phyloP scores from a whole-genome alignment of 53 echinoderm and acorn worm species.

The Luidia sarsii region DNA sequence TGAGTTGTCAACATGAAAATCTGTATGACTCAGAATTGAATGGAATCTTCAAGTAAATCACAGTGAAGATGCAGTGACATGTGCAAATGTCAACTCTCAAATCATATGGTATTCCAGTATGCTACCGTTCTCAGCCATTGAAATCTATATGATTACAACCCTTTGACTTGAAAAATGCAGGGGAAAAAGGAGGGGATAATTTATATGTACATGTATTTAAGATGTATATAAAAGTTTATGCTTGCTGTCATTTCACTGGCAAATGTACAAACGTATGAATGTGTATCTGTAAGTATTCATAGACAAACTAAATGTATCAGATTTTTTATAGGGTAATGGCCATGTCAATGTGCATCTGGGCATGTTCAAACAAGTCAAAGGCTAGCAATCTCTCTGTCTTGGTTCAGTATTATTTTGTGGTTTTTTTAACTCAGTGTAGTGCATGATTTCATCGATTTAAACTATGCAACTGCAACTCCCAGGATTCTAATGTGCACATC shows the following conservation, averaged over 20 bases:
- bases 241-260: slow-evolving; percentile 9
- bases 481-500: too few species aligned
- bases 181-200: slow-evolving; percentile 18
- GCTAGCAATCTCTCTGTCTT: too few species aligned
- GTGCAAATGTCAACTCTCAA: too few species aligned
- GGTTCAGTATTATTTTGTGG: too few species aligned
- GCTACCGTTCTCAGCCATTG: too few species aligned
- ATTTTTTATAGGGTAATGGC: not conserved
- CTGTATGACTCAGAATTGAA: too few species aligned
- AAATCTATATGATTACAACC: not conserved
- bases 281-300: slow-evolving; percentile 49
- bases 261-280: slow-evolving; percentile 35
- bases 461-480: too few species aligned
- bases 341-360: not conserved
- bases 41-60: too few species aligned
- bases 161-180: not conserved
- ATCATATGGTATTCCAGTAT: too few species aligned
- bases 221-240: slow-evolving; percentile 43
- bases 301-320: not conserved
- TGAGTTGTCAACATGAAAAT: too few species aligned
- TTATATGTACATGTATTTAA: slow-evolving; percentile 21
- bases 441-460: not conserved
- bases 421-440: not conserved
- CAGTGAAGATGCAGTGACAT: too few species aligned
- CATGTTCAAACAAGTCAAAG: not conserved